Evolutionary conservation across 23 tunicate genomes (phyloP), one percentile per base, ranked within the genome.

Genomic region (Aplidium turbinatum): DNA sequence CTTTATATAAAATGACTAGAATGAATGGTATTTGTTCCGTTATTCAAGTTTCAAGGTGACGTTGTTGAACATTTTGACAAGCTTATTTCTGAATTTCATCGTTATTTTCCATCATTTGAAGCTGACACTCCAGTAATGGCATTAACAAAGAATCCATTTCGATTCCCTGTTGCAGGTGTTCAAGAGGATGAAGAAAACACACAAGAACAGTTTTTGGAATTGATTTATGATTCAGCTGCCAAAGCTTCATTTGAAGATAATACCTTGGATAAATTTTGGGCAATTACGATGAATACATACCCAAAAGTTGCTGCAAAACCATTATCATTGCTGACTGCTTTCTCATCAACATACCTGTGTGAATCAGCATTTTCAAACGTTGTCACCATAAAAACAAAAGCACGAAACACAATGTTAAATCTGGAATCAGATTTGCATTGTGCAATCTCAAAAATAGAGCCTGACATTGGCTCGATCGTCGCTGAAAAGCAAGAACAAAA

Each of bases 181-280:
- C 61, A 54, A 13, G 21, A 54, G 19, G 61, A 54, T 16, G 69
- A 62, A 38, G 38, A 62, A 29, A 38, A 29, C 19, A 18, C 26
- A 62, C 69, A 62, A 62, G 69, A 62, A 62, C 24, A 62, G 38
- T 62, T 62, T 62, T 62, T 62, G 35, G 69, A 75, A 31, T 25
- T 77, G 82, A 77, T 77, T 65, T 58, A 77, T 66, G 82, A 77
- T 42, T 77, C 82, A 66, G 6, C 82, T 77, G 75, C 82, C 58
- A 77, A 77, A 26, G 38, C 58, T 77, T 77, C 58, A 6, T 77
- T 77, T 77, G 75, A 48, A 25, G 63, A 66, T 66, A 33, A 66
- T 21, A 66, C 27, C 73, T 38, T 66, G 51, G 52, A 66, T 11
- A 71, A 71, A 71, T 51, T 48, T 36, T 71, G 77, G 63, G 79